These are phyloP conservation scores for Falcunculus frontatus DNA, from an alignment of 2,113 vertebrate genomes.

Conservation along the genomic window DNA sequence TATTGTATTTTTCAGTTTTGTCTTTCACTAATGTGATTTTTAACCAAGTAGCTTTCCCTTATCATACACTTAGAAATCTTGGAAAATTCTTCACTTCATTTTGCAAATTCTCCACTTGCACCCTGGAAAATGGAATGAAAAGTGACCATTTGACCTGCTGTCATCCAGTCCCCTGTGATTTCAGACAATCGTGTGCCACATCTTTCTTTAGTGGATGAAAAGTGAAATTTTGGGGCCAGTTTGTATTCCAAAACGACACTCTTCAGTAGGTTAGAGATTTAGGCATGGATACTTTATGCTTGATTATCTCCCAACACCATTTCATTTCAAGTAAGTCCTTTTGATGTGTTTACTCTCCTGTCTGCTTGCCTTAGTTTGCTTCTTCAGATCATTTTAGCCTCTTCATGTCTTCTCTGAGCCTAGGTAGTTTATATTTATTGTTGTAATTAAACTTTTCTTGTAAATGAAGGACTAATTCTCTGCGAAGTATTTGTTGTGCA, in stretches of 20 bases:
- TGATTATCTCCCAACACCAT: neutral
- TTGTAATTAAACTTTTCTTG: neutral
- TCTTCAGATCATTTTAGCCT: neutral
- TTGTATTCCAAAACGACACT: neutral
- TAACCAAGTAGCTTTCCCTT: neutral
- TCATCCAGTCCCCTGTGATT: neutral
- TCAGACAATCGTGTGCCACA: neutral
- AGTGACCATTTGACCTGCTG: neutral
- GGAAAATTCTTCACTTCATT: neutral
- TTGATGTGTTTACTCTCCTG: neutral
- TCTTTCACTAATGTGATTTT: neutral
- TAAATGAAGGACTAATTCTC: neutral
- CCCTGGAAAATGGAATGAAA: neutral
- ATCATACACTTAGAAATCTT: neutral
- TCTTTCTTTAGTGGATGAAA: neutral
- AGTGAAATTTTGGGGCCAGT: neutral
- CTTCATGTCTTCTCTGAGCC: neutral
- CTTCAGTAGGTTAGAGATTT: neutral
- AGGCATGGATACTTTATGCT: neutral
- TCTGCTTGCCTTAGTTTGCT: neutral
- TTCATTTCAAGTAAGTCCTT: neutral
- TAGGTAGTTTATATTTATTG: neutral
- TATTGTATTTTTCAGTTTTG: neutral
- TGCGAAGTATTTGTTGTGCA: neutral
- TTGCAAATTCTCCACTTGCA: neutral